Evolutionary conservation across 2,888 invertebrate species (phyloP).

Genomic region (Mantis religiosa): DNA sequence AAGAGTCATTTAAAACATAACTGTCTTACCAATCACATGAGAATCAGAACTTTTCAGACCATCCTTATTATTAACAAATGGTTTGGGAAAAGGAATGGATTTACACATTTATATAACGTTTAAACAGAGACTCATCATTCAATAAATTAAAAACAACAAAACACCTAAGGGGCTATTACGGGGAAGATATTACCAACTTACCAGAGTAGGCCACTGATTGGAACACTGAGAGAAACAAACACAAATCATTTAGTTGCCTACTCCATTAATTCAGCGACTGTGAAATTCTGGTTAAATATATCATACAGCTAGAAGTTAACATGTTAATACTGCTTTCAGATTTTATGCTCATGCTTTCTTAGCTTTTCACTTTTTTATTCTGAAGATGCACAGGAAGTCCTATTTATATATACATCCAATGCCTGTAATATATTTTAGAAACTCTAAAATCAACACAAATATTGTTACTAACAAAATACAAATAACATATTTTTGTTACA

Average conservation of each 20-base stretch:
- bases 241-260: slow-evolving; percentile 45
- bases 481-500: too few relatives aligned
- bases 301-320: neutral
- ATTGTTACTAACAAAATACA: too few relatives aligned
- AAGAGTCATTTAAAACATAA: too few relatives aligned
- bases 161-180: neutral
- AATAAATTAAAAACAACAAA: neutral
- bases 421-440: too few relatives aligned
- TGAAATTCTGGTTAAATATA: neutral
- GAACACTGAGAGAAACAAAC: slow-evolving; percentile 70
- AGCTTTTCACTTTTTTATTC: neutral
- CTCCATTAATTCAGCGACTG: neutral
- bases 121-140: too few relatives aligned
- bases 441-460: too few relatives aligned
- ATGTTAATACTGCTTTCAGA: neutral
- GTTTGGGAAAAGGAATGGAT: neutral
- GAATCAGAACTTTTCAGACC: too few relatives aligned
- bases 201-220: slow-evolving; percentile 94
- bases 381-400: neutral
- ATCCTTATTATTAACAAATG: too few relatives aligned
- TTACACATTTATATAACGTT: neutral
- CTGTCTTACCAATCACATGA: too few relatives aligned
- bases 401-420: neutral
- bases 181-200: slow-evolving; percentile 57
- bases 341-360: neutral